phyloP scores from a whole-genome alignment of 2,113 vertebrate species.

The Amblyopsis rosae region DNA sequence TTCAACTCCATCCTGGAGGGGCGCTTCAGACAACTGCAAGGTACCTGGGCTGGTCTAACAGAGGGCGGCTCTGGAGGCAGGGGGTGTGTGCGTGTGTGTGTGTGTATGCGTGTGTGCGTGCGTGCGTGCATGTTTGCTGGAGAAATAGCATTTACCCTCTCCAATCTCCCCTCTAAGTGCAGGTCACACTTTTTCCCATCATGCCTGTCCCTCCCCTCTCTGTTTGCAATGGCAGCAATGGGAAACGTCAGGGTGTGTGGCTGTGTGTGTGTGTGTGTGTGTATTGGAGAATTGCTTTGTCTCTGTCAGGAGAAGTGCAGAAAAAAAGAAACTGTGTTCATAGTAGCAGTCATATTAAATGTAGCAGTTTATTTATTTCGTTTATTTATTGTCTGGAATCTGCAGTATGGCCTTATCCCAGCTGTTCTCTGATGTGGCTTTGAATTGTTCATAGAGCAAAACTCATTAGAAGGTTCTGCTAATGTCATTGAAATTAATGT shows the following conservation, averaged over 20 bases:
- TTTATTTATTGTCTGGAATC: slow-evolving; percentile 65
- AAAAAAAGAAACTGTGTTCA: background rate
- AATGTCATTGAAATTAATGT: slow-evolving; percentile 4
- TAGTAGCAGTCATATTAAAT: slow-evolving; percentile 26
- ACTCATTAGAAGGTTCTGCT: slow-evolving; percentile 54
- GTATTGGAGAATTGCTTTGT: slow-evolving; percentile 29
- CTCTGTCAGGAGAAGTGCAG: slow-evolving; percentile 23
- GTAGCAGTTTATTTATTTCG: slow-evolving; percentile 26
- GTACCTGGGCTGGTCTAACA: slow-evolving; percentile 54
- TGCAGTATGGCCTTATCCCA: slow-evolving; percentile 44
- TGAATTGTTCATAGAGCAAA: slow-evolving; percentile 66
- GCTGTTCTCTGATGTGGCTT: slow-evolving; percentile 61
- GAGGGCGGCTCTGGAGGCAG: background rate
- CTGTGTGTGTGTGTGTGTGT: slow-evolving; percentile 23
- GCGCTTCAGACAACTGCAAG: slow-evolving; percentile 82
- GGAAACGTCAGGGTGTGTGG: slow-evolving; percentile 4
- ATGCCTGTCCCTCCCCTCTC: slow-evolving; percentile 39
- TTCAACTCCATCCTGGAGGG: slow-evolving; percentile 80
- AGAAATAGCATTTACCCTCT: background rate
- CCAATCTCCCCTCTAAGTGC: slow-evolving; percentile 18
- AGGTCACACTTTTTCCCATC: slow-evolving; percentile 32
- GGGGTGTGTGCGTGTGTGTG: background rate
- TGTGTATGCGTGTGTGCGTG: slow-evolving; percentile 5
- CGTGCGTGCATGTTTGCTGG: background rate
- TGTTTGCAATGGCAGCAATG: slow-evolving; percentile 10